Evolutionary conservation across 1,140 invertebrate genomes (phyloP).

Genomic region (Lasaia peninsularis): DNA sequence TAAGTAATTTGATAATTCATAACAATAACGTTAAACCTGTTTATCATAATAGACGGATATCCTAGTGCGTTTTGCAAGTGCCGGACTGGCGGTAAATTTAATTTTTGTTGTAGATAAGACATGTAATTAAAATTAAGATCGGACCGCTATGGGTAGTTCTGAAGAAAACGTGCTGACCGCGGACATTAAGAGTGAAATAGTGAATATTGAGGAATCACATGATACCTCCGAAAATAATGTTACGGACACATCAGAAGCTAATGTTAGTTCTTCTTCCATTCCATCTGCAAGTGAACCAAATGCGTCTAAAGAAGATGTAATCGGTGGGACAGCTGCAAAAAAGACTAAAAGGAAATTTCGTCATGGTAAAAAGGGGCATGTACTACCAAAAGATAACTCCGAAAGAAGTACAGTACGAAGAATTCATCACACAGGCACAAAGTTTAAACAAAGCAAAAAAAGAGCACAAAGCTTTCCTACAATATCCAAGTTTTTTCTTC

Average conservation of each 20-base stretch:
- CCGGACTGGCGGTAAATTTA: slow-evolving; percentile 70
- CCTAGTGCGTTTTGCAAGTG: slow-evolving; percentile 69
- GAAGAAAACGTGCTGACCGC: slow-evolving; percentile 80
- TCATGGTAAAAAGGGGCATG: slow-evolving; percentile 64
- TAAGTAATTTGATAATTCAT: slow-evolving; percentile 13
- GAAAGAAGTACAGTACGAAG: slow-evolving; percentile 61
- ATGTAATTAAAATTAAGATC: slow-evolving; percentile 29
- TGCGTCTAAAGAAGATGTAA: slow-evolving; percentile 51
- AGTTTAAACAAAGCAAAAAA: slow-evolving; percentile 68
- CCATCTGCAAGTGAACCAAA: slow-evolving; percentile 37
- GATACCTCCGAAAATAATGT: slow-evolving; percentile 55
- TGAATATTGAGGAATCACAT: slow-evolving; percentile 52
- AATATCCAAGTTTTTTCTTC: slow-evolving; percentile 79
- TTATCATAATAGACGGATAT: slow-evolving; percentile 73
- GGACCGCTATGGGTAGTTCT: slow-evolving; percentile 55
- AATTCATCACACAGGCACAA: slow-evolving; percentile 57
- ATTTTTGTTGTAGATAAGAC: slow-evolving; percentile 44
- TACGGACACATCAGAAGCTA: slow-evolving; percentile 36
- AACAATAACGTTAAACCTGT: slow-evolving; percentile 46
- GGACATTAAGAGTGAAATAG: slow-evolving; percentile 86
- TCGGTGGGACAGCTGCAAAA: slow-evolving; percentile 38
- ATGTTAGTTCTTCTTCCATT: slow-evolving; percentile 72
- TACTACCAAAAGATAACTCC: slow-evolving; percentile 51
- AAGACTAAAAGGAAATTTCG: slow-evolving; percentile 69
- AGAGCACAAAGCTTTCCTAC: slow-evolving; percentile 69